phyloP scores from a whole-genome alignment of 2,113 vertebrate genomes.

The Pionites leucogaster region DNA sequence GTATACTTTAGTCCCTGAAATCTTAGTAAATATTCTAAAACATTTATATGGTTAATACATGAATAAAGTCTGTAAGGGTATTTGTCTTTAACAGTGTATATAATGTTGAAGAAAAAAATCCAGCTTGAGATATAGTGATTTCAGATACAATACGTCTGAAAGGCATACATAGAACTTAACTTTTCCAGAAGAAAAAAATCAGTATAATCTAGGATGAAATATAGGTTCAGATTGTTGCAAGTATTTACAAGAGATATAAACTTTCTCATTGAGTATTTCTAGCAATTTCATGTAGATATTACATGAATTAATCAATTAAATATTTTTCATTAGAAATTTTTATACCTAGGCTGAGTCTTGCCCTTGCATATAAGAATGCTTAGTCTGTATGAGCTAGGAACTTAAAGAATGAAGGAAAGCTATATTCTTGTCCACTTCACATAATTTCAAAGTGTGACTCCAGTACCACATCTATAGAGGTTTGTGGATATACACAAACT shows the following conservation, averaged over 20 bases:
- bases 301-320: neutral
- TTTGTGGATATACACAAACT: neutral
- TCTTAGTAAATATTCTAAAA: neutral
- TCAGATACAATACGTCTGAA: neutral
- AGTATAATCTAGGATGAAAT: neutral
- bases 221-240: neutral
- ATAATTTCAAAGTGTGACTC: neutral
- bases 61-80: neutral
- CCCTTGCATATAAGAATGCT: neutral
- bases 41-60: neutral
- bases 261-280: neutral
- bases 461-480: neutral
- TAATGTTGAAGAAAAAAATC: neutral
- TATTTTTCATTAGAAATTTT: neutral
- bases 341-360: neutral
- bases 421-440: neutral
- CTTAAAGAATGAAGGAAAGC: neutral
- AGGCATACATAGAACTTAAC: neutral
- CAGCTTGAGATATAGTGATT: neutral
- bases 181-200: neutral
- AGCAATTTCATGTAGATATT: neutral
- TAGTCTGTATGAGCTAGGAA: neutral
- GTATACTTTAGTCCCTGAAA: neutral
- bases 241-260: neutral
- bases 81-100: neutral